Conservation (phyloP, 2,888 invertebrate genomes). For the Drosophila colorata region DNA sequence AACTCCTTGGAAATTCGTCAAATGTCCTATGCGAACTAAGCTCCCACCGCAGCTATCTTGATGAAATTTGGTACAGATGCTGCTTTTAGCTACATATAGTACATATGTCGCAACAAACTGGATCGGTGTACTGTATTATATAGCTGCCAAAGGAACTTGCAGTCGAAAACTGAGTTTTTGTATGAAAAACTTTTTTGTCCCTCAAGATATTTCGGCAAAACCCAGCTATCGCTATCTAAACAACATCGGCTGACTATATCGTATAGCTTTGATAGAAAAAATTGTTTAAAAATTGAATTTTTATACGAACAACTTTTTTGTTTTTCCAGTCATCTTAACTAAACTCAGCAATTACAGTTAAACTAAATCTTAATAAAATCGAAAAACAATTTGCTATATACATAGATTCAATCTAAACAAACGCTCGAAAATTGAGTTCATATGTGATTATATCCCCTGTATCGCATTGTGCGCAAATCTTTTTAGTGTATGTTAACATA, state of each 20-base stretch:
- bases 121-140: neutral
- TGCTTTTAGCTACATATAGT: neutral
- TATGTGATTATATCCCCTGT: too few species aligned
- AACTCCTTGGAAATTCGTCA: neutral
- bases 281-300: too few species aligned
- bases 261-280: neutral
- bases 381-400: too few species aligned
- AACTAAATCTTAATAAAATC: too few species aligned
- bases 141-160: neutral
- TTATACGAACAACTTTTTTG: too few species aligned
- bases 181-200: neutral
- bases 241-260: neutral
- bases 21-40: constrained; percentile 1
- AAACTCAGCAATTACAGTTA: too few species aligned
- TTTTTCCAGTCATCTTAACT: too few species aligned
- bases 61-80: neutral
- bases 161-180: neutral
- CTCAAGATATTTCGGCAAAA: neutral
- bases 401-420: too few species aligned
- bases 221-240: neutral
- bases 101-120: neutral
- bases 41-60: neutral
- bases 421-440: too few species aligned
- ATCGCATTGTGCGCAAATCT: too few species aligned
- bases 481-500: too few species aligned